These are phyloP conservation scores for Latrodectus hesperus DNA, from an alignment of 2,888 invertebrate species.

Conservation along the genomic window DNA sequence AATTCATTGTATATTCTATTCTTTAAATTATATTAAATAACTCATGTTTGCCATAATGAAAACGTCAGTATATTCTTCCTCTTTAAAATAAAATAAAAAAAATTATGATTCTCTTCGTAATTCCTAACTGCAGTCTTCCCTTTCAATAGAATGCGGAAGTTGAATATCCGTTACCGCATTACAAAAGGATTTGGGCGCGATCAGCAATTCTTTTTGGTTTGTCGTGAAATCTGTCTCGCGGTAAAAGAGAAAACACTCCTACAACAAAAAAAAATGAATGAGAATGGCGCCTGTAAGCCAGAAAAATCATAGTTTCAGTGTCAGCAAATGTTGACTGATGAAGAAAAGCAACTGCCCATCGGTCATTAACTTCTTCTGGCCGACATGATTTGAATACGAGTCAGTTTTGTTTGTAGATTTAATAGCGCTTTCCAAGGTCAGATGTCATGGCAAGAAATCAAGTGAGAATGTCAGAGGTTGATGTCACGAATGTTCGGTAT, in stretches of 20 bases:
- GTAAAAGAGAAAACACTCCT: background rate
- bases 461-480: no score
- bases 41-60: no score
- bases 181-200: constrained; percentile 37
- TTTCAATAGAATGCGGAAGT: constrained; percentile 30
- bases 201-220: constrained; percentile 1
- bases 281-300: constrained; percentile 14
- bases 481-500: no score
- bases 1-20: no score
- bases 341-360: constrained; percentile 2
- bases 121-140: background rate
- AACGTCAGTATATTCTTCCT: no score
- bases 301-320: constrained; percentile 31
- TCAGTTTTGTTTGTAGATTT: background rate
- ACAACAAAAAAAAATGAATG: background rate
- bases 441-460: background rate
- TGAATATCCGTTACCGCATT: constrained; percentile 10
- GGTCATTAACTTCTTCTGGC: constrained; percentile 37
- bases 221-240: background rate
- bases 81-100: no score
- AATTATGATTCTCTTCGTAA: no score
- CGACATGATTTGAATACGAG: background rate
- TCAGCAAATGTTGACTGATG: constrained; percentile 45
- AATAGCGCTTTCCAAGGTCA: background rate
- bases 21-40: no score